Conservation (phyloP, 2,888 invertebrate genomes). For the Dolichomitus sp. region DNA sequence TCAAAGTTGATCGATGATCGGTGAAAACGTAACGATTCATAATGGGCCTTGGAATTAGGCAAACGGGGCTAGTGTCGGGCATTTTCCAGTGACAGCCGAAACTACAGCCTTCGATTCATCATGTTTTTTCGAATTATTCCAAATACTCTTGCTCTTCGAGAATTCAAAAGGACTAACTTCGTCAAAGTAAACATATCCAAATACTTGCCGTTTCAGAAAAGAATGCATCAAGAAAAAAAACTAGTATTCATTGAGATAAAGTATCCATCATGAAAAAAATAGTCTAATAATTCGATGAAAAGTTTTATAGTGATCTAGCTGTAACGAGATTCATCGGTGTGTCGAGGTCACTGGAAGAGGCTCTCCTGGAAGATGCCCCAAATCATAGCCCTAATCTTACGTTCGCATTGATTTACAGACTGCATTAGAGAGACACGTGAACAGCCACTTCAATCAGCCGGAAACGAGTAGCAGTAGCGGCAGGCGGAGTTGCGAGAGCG, state of each 20-base stretch:
- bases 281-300: slow-evolving; percentile 1
- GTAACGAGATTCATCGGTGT: background rate
- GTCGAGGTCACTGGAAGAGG: slow-evolving; percentile 54
- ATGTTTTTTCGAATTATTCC: slow-evolving; percentile 4
- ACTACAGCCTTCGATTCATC: slow-evolving; percentile 35
- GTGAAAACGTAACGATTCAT: slow-evolving; percentile 55
- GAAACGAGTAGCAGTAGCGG: slow-evolving; percentile 88
- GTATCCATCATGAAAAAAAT: background rate
- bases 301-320: slow-evolving; percentile 8
- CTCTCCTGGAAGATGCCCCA: slow-evolving; percentile 64
- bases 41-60: slow-evolving; percentile 51
- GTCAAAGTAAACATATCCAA: slow-evolving; percentile 3
- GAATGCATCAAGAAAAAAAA: background rate
- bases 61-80: slow-evolving; percentile 54
- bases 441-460: slow-evolving; percentile 94
- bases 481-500: slow-evolving; percentile 92
- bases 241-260: background rate
- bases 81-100: slow-evolving; percentile 76
- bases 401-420: slow-evolving; percentile 87
- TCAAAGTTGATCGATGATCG: slow-evolving; percentile 68
- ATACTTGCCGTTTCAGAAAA: background rate
- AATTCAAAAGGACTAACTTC: background rate
- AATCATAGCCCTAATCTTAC: slow-evolving; percentile 52
- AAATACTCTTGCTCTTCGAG: slow-evolving; percentile 5
- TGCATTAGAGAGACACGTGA: slow-evolving; percentile 96